These are phyloP conservation scores for Drosophila greeni DNA, from an alignment of 2,888 invertebrate species.

Conservation along the genomic window DNA sequence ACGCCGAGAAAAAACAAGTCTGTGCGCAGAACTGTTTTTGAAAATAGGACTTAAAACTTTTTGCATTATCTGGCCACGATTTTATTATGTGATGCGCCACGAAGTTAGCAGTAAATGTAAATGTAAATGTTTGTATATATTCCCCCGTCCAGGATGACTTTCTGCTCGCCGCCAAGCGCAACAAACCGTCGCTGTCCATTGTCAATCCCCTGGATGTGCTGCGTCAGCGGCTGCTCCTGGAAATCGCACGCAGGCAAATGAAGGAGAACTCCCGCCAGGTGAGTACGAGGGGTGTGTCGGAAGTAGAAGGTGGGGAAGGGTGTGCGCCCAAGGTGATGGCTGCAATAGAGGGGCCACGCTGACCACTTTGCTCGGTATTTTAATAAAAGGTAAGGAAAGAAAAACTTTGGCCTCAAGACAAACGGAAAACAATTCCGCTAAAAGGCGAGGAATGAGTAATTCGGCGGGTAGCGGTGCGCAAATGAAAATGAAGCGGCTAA, in stretches of 20 bases:
- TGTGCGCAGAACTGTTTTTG: conserved; percentile 14
- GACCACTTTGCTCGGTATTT: conserved; percentile 52
- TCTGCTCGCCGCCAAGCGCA: conserved; percentile 81
- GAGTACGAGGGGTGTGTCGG: conserved; percentile 74
- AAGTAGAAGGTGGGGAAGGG: not conserved
- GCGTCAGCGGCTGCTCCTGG: conserved; percentile 88
- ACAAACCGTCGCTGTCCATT: conserved; percentile 88
- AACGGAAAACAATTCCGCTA: conserved; percentile 49
- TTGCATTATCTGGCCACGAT: conserved; percentile 41
- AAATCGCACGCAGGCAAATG: conserved; percentile 90
- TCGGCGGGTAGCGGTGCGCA: conserved; percentile 23
- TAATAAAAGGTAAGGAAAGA: conserved; percentile 57
- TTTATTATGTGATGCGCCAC: conserved; percentile 33
- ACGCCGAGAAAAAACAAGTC: conserved; percentile 10
- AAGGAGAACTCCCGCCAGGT: conserved; percentile 86
- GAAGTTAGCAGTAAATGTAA: conserved; percentile 40
- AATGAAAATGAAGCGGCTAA: conserved; percentile 47
- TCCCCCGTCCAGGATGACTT: conserved; percentile 75
- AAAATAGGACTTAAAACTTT: conserved; percentile 46
- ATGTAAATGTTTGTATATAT: conserved; percentile 25
- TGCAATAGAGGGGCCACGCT: conserved; percentile 20
- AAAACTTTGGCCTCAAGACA: conserved; percentile 59
- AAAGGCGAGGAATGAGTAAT: conserved; percentile 37
- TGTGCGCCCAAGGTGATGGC: conserved; percentile 1
- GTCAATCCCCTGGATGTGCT: conserved; percentile 92